A percentile compares a stretch with the other conserved stretches of the same genome.
phyloP scores from a whole-genome alignment of 1,140 invertebrate genomes.

The Aphidius gifuensis region DNA sequence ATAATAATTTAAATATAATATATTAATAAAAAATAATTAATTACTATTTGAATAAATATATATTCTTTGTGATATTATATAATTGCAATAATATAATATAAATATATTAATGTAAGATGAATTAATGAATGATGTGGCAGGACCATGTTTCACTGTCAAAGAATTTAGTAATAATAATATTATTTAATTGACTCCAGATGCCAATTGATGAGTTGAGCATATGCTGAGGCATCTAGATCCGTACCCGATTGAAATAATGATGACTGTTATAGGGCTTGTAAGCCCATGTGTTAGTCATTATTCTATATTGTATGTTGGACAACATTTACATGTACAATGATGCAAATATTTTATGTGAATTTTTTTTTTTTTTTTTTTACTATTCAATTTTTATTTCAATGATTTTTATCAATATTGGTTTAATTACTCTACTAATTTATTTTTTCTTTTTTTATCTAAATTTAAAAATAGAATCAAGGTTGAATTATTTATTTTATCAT shows the following conservation, averaged over 20 bases:
- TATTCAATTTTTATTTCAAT: no score
- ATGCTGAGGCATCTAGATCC: conserved; percentile 44
- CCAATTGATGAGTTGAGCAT: conserved; percentile 52
- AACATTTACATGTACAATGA: neutral
- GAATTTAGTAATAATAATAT: conserved; percentile 38
- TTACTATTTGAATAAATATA: neutral
- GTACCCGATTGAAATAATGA: conserved; percentile 34
- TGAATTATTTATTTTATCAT: no score
- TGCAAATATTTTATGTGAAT: neutral
- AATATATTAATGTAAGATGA: no score
- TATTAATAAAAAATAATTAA: neutral
- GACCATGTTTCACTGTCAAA: conserved; percentile 47
- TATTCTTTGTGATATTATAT: neutral
- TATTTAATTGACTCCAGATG: conserved; percentile 52
- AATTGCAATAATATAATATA: neutral
- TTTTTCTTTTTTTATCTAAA: no score
- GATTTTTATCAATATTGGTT: no score
- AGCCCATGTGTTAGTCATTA: conserved; percentile 52
- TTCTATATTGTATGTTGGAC: conserved; percentile 1
- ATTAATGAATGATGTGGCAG: neutral
- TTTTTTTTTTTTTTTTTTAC: conserved; percentile 6
- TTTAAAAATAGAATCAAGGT: no score
- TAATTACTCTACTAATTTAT: neutral
- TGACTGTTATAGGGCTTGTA: conserved; percentile 14
- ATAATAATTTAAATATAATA: conserved; percentile 1